Conservation (phyloP, 2,113 vertebrate genomes). For the Crotalus tigris region DNA sequence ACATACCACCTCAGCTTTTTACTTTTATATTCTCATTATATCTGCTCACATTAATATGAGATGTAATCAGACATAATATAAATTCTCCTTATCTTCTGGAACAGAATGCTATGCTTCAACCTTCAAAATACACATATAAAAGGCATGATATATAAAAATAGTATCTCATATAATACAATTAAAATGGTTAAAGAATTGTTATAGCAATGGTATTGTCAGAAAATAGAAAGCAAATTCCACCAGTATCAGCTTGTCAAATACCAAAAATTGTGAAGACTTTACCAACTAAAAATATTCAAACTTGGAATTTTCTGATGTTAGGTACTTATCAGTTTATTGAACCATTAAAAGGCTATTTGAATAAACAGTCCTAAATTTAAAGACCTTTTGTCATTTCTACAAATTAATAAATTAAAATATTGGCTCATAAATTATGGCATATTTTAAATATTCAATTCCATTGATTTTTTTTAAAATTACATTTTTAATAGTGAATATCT, state of each 20-base stretch:
- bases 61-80: background rate
- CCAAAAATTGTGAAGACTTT: background rate
- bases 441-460: background rate
- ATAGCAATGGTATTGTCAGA: background rate
- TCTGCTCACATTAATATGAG: background rate
- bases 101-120: background rate
- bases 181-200: background rate
- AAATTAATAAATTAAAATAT: background rate
- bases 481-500: background rate
- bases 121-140: background rate
- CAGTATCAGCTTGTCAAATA: background rate
- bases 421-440: background rate
- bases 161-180: background rate
- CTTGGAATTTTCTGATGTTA: background rate
- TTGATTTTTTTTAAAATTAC: background rate
- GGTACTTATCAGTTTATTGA: background rate
- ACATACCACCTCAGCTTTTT: background rate
- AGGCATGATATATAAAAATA: background rate
- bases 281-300: background rate
- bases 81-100: background rate
- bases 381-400: background rate
- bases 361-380: background rate
- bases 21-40: background rate
- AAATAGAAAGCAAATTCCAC: background rate
- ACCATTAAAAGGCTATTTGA: background rate